These are phyloP conservation scores for Drosophila kanapiae DNA, from an alignment of 1,140 invertebrate genomes.

Conservation along the genomic window DNA sequence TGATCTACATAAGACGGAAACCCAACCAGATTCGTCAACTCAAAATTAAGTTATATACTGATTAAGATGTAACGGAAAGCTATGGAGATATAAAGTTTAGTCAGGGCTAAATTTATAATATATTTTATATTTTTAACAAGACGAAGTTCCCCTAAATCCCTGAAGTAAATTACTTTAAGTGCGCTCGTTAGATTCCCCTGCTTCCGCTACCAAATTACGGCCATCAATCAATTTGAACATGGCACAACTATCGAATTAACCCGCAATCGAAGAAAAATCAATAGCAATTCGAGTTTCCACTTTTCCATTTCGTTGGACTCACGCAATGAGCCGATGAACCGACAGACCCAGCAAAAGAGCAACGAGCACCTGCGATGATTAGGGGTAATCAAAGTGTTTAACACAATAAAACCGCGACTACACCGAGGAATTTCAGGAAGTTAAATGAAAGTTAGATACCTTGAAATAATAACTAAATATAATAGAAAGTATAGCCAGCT, in stretches of 20 bases:
- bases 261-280: constrained; percentile 53
- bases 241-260: constrained; percentile 37
- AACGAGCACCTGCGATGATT: constrained; percentile 50
- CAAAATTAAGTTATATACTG: neutral
- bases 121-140: neutral
- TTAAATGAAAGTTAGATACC: neutral
- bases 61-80: neutral
- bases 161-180: neutral
- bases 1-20: constrained; percentile 41
- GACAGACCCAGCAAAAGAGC: constrained; percentile 2
- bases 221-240: constrained; percentile 68
- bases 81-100: neutral
- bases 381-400: constrained; percentile 72
- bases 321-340: constrained; percentile 15
- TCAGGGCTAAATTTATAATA: neutral
- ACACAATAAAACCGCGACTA: constrained; percentile 36
- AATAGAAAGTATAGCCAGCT: neutral
- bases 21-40: constrained; percentile 28
- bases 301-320: constrained; percentile 30
- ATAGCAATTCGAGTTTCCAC: constrained; percentile 48
- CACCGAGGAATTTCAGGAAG: neutral
- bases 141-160: neutral
- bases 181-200: constrained; percentile 22
- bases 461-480: neutral
- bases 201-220: constrained; percentile 53